Base-by-base conservation (phyloP, 2,113 vertebrate species). In the Salvelinus alpinus region DNA sequence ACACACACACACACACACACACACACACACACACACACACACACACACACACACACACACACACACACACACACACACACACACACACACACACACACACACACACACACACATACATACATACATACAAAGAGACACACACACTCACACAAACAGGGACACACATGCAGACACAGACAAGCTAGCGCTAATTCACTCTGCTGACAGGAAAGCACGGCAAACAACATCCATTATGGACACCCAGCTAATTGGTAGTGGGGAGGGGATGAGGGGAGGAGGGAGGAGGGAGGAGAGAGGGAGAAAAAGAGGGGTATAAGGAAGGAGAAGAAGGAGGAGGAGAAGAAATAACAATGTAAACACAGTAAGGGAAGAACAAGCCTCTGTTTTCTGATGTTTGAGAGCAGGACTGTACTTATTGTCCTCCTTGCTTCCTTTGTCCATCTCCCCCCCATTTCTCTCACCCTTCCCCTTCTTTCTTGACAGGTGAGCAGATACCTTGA, bases 201-300 rank as follows among this genome's bases (percentile, higher is more conserved):
- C 90, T 92, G 90, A 90, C 90, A 92, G 85, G 86, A 78, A 89
- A 92, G 91, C 92, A 91, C 71, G 85, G 85, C 86, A 91, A 91
- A 92, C 89, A 92, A 90, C 91, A 93, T 91, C 91, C 88, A 92
- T 93, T 91, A 91, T 88, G 89, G 87, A 82, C 88, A 84, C 83
- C 81, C 77, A 88, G 90, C 88, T 93, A 92, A 93, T 92, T 91
- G 91, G 86, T 88, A 87, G 85, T 80, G 80, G 76, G 70, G 73
- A 48, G 72, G 34, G 57, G 54, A 62, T 54, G 31, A 27, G 75
- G 64, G 24, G 59, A 27, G 25, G 3, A 51, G 25, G 24, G 59
- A 27, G 25, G 3, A 51, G 25, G 60, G 47, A 25, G 9, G 9
- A 44, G 20, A 29, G 70, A 16, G 29, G 38, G 70, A 25, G 24